Evolutionary conservation across 2,113 vertebrate species (phyloP).

Genomic region (Uropsilus gracilis): DNA sequence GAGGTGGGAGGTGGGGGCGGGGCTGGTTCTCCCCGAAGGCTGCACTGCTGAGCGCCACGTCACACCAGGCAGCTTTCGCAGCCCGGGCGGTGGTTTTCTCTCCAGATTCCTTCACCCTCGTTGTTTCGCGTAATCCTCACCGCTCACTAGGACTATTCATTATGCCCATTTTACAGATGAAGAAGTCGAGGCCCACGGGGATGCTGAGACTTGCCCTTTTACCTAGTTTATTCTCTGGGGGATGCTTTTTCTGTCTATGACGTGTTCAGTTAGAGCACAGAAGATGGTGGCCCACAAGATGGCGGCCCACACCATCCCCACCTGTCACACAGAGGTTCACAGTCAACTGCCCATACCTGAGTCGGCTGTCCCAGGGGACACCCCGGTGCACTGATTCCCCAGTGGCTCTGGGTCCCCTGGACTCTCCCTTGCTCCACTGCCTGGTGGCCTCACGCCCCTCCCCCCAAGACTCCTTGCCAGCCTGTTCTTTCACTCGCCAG

Average conservation of each 20-base stretch:
- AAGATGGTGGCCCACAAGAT: not conserved
- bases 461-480: not conserved
- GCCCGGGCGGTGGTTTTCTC: not conserved
- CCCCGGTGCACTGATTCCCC: not conserved
- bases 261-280: not conserved
- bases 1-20: constrained; percentile 24
- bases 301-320: too few species aligned
- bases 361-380: not conserved
- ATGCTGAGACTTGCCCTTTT: not conserved
- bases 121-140: not conserved
- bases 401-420: not conserved
- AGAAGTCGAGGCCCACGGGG: not conserved
- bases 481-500: not conserved
- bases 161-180: not conserved
- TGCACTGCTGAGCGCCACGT: not conserved
- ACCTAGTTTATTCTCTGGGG: not conserved
- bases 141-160: too few species aligned
- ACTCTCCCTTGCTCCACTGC: not conserved
- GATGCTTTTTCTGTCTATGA: not conserved
- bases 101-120: not conserved
- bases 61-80: accelerated
- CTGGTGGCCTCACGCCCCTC: not conserved
- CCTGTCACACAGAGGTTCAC: not conserved
- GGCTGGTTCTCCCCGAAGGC: not conserved
- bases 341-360: not conserved